phyloP scores from a whole-genome alignment of 2,888 invertebrate genomes.

The Monochamus alternatus region DNA sequence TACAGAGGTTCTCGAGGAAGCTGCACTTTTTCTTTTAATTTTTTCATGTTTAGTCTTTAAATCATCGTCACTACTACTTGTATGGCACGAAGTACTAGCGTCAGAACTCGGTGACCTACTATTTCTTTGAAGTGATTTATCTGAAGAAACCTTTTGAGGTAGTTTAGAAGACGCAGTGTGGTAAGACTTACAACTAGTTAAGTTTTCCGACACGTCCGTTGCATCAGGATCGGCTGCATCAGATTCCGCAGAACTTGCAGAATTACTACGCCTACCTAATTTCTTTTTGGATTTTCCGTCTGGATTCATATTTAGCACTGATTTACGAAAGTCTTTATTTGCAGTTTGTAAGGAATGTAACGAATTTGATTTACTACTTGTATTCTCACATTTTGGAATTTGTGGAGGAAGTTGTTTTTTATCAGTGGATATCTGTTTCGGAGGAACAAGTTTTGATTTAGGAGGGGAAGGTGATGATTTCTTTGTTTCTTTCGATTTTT shows the following conservation, averaged over 20 bases:
- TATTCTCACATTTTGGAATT: slow-evolving; percentile 70
- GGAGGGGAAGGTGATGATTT: slow-evolving; percentile 56
- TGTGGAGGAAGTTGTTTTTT: slow-evolving; percentile 69
- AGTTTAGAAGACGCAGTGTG: slow-evolving; percentile 61
- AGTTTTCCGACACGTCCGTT: slow-evolving; percentile 66
- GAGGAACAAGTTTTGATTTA: slow-evolving; percentile 59
- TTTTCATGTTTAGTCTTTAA: slow-evolving; percentile 58
- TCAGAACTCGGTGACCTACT: slow-evolving; percentile 71
- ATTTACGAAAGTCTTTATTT: slow-evolving; percentile 84
- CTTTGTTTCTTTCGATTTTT: slow-evolving; percentile 56
- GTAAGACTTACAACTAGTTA: slow-evolving; percentile 64
- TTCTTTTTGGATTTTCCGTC: slow-evolving; percentile 66
- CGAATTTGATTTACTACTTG: slow-evolving; percentile 57
- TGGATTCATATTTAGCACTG: slow-evolving; percentile 79
- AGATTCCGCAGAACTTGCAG: slow-evolving; percentile 71
- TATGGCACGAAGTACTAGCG: slow-evolving; percentile 59
- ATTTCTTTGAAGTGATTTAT: slow-evolving; percentile 51
- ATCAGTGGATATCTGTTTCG: slow-evolving; percentile 57
- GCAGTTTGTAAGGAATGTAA: slow-evolving; percentile 71
- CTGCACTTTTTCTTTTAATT: slow-evolving; percentile 61
- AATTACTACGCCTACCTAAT: slow-evolving; percentile 70
- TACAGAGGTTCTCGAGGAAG: slow-evolving; percentile 73
- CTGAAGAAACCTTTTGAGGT: slow-evolving; percentile 60
- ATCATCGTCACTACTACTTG: slow-evolving; percentile 68
- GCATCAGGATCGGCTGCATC: slow-evolving; percentile 70